Evolutionary conservation across 2,888 invertebrate genomes (phyloP), one percentile per base, ranked within the genome.

Genomic region (Phortica magna): DNA sequence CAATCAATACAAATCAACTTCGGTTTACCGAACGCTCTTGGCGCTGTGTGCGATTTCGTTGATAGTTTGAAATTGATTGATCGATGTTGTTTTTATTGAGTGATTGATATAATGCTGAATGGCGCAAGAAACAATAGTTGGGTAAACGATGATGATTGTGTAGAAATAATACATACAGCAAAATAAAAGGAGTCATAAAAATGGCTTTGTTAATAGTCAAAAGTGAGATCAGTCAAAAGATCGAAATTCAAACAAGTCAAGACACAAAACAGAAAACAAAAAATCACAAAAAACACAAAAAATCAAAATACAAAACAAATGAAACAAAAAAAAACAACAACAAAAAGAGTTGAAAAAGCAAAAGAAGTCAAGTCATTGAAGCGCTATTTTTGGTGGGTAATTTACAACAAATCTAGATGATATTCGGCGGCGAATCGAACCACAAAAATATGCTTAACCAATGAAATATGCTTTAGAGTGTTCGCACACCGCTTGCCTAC

Each of bases 31-130:
- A 22, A 17, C 19, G 31, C 22, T 31, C 31, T 31, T 31, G n/a
- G 17, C 67, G 67, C 67, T 71, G 53, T 71, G 55, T 71, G 70
- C 70, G 55, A 71, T 71, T 71, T 71, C 31, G 22, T 71, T 55
- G 55, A 71, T 55, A 71, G 17, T 59, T 81, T 84, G 85, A 84
- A 83, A 81, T 84, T 88, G 88, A 89, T 88, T 89, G 89, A 89
- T 86, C 87, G 87, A 83, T 86, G 87, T 83, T 79, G 87, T 83
- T 79, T 83, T 78, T 83, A 88, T 88, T 89, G 89, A 89, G 85
- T 88, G 88, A 88, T 88, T 88, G 87, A 88, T 89, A 89, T 89
- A 87, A 87, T 82, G 83, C 82, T 82, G 78, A 75, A 76, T 81
- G 82, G 78, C 81, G 83, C 76, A 75, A 77, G 77, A 87, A 87